Base-by-base conservation (phyloP, 2,797 vertebrate species). In the Catharus ustulatus region DNA sequence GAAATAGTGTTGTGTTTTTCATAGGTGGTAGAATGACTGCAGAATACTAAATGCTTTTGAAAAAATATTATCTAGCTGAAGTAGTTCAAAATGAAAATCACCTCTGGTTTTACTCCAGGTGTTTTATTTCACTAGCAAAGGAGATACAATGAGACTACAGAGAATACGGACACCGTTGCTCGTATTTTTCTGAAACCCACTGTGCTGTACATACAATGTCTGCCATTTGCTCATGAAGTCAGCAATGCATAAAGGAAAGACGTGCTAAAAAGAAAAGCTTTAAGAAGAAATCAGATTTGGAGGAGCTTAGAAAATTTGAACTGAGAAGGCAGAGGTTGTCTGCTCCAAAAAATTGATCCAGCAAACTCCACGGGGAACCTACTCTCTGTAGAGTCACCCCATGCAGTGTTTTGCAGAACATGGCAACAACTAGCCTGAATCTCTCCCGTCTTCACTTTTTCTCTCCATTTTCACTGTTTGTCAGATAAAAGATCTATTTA, bases 121-220 rank as follows among this genome's bases (percentile, higher is more conserved):
- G 29, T 10, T 61, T 85, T 69, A 45, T 36, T 77, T 82, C 12
- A 34, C 10, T 59, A 49, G 14, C 3, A 3, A 76, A 73, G 18
- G 29, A 52, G 23, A 24, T 30, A 52, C 8, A 84, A 27, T 27
- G 14, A 76, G 42, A 29, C 22, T 18, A 10, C 9, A 68, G 17
- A 71, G 27, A 54, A 21, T 7, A 21, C 0, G 2, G 26, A 27
- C 10, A n/a, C 1, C 0, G 0, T 21, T 59, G 11, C 6, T 69
- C 10, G 1, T 29, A 15, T 58, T 87, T 76, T 0, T 0, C 43
- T 80, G 61, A 76, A 84, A 73, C 62, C 2, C 1, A 0, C 69
- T 59, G 36, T 61, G 63, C 26, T 55, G 1, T 55, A n/a, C 7
- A 13, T n/a, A 10, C 22, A 81, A 29, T 3, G 12, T 49, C 42